These are phyloP conservation scores for Ceratotherium simum DNA, from an alignment of 2,113 vertebrate species.

Conservation along the genomic window DNA sequence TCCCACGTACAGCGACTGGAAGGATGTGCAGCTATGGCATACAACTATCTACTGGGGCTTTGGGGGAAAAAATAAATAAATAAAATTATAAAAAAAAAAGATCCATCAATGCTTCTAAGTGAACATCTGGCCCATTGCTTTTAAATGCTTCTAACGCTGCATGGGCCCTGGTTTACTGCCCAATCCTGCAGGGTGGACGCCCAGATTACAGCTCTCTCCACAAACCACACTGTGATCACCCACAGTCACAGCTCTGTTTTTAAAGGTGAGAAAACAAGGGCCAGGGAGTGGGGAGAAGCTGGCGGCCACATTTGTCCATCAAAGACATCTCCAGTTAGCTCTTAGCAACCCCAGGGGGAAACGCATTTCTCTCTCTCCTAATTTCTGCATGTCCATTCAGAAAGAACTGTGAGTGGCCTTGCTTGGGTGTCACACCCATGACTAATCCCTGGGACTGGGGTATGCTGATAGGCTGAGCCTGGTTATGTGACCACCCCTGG, in stretches of 20 bases:
- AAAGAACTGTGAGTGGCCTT: background rate
- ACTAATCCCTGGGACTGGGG: background rate
- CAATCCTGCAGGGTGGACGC: background rate
- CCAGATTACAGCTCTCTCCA: background rate
- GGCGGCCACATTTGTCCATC: background rate
- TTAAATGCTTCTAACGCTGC: background rate
- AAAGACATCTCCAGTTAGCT: background rate
- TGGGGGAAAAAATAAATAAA: no score
- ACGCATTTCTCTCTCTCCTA: background rate
- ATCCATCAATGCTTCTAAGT: background rate
- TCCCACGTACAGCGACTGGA: no score
- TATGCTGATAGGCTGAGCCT: background rate
- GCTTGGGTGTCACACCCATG: background rate
- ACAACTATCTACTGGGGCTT: no score
- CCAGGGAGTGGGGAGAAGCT: background rate
- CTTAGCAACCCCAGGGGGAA: background rate
- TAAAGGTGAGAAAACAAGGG: background rate
- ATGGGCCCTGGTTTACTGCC: background rate
- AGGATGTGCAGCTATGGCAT: no score
- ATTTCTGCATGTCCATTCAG: background rate
- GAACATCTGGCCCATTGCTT: conserved; percentile 18
- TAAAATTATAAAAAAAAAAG: background rate
- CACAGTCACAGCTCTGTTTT: background rate
- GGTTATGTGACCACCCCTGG: background rate
- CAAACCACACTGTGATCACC: accelerated